Conservation (phyloP, 2,888 invertebrate genomes). For the Aleiodes leptofemur region DNA sequence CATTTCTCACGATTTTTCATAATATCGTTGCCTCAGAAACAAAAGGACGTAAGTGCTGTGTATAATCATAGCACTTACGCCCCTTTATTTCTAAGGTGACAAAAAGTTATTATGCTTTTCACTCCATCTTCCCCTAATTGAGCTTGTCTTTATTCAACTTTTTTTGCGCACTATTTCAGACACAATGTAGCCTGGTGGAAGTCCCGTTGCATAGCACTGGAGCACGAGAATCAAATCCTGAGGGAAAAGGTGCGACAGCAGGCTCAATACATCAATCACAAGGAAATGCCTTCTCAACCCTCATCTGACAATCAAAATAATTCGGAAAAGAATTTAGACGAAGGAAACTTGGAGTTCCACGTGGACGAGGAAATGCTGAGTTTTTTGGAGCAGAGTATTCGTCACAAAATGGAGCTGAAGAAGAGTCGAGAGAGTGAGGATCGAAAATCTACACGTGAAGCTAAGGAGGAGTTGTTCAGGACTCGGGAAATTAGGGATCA, state of each 20-base stretch:
- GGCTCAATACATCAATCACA: conserved; percentile 25
- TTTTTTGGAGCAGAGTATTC: conserved; percentile 80
- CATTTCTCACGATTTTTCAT: no score
- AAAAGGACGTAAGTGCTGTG: no score
- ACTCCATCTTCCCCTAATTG: no score
- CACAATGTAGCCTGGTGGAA: conserved; percentile 71
- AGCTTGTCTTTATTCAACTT: neutral
- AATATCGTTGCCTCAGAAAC: no score
- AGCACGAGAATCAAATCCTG: conserved; percentile 67
- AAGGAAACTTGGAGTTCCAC: conserved; percentile 75
- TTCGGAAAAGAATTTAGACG: conserved; percentile 8
- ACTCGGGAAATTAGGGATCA: conserved; percentile 64
- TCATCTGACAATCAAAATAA: conserved; percentile 34
- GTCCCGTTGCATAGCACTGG: conserved; percentile 69
- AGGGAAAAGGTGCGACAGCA: conserved; percentile 60
- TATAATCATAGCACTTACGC: no score
- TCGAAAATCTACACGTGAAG: conserved; percentile 36
- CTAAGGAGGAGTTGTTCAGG: conserved; percentile 51
- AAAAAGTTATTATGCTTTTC: no score
- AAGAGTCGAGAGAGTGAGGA: conserved; percentile 59
- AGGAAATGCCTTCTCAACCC: neutral
- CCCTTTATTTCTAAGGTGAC: no score
- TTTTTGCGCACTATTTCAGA: conserved; percentile 53
- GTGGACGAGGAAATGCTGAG: conserved; percentile 81
- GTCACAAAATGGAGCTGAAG: conserved; percentile 76